Percentiles rank a stretch among this genome's conserved stretches.
Evolutionary conservation across 2,888 invertebrate species (phyloP).

Genomic region (Pasiphila rectangulata): DNA sequence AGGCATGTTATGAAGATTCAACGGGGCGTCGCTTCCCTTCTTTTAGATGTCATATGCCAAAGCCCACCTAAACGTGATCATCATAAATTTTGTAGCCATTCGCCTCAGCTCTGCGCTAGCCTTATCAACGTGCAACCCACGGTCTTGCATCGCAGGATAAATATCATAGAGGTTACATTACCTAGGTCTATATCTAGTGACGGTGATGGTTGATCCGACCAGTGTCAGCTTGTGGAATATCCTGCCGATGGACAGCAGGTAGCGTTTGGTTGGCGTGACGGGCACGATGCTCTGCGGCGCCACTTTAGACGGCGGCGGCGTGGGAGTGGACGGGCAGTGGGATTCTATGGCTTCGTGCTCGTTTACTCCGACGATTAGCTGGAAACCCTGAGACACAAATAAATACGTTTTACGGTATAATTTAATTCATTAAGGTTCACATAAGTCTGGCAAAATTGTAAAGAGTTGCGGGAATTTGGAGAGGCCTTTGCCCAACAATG

Average conservation of each 20-base stretch:
- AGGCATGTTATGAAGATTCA: too few species aligned
- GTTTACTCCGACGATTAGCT: conserved; percentile 84
- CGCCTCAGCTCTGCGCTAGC: too few species aligned
- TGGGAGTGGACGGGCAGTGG: conserved; percentile 61
- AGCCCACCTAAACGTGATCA: not conserved
- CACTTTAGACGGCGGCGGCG: conserved; percentile 70
- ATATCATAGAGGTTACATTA: too few species aligned
- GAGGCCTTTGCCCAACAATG: too few species aligned
- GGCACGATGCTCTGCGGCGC: conserved; percentile 70
- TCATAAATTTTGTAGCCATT: not conserved
- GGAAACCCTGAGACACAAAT: conserved; percentile 85
- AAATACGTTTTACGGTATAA: too few species aligned
- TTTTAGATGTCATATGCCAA: too few species aligned
- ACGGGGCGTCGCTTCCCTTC: too few species aligned
- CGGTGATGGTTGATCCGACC: conserved; percentile 93
- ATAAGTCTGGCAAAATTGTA: too few species aligned
- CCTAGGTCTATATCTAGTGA: conserved; percentile 97
- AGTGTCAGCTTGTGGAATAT: conserved; percentile 96
- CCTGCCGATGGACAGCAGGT: conserved; percentile 94
- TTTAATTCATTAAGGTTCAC: too few species aligned
- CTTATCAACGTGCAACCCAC: too few species aligned
- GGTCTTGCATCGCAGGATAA: too few species aligned
- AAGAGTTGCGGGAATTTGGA: too few species aligned
- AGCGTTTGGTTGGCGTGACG: conserved; percentile 83
- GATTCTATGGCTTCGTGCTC: conserved; percentile 69